Evolutionary conservation across 2,113 vertebrate genomes (phyloP).

Genomic region (Athene cunicularia): DNA sequence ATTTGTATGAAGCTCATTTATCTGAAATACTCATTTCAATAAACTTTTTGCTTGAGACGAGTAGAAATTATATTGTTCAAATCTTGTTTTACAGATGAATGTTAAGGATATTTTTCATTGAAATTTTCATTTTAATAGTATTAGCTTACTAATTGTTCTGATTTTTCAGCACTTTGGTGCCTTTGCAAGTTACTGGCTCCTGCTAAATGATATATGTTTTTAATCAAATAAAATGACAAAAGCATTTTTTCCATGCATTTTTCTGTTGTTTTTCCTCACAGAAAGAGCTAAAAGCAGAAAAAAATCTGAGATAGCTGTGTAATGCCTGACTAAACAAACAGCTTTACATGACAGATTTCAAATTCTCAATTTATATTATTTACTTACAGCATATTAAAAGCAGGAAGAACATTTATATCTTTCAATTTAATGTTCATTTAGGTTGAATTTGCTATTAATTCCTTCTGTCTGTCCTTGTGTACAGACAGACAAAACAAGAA

Average conservation of each 20-base stretch:
- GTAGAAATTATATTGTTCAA: background rate
- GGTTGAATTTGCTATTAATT: background rate
- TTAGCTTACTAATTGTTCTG: rapidly evolving
- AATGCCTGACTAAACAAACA: background rate
- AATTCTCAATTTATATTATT: background rate
- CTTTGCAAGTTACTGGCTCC: background rate
- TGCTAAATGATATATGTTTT: background rate
- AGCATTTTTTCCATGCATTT: background rate
- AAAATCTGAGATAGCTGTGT: background rate
- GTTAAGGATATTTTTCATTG: background rate
- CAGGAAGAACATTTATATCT: background rate
- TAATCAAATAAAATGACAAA: background rate
- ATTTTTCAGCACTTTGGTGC: background rate
- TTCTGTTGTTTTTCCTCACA: background rate
- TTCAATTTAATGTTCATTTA: background rate
- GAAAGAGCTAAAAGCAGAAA: background rate
- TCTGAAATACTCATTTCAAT: background rate
- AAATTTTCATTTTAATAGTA: background rate
- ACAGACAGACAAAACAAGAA: background rate
- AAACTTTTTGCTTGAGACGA: background rate
- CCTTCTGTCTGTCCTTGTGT: background rate
- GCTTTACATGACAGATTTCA: background rate
- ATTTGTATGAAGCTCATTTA: background rate
- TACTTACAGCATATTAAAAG: background rate
- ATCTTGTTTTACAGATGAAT: background rate